These are phyloP conservation scores for Salticus scenicus DNA, from an alignment of 2,888 invertebrate genomes.

Conservation along the genomic window DNA sequence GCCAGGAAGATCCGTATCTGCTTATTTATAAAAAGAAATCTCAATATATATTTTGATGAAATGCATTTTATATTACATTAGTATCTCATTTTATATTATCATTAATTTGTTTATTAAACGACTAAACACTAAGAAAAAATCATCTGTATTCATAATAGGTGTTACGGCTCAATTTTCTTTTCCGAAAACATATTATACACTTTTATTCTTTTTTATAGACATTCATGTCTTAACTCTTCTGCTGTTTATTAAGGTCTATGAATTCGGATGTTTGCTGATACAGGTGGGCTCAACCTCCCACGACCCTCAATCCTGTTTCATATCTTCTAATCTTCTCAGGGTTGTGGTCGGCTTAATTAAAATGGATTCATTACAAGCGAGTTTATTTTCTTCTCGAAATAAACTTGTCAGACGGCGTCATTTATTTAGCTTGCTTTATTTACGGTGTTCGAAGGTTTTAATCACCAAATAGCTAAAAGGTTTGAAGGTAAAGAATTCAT, in stretches of 20 bases:
- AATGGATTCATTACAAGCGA: constrained; percentile 57
- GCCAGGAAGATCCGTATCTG: too few relatives aligned
- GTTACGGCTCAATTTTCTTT: constrained; percentile 8
- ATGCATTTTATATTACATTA: too few relatives aligned
- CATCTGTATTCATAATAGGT: constrained; percentile 2
- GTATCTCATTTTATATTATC: too few relatives aligned
- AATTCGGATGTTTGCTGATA: constrained; percentile 36
- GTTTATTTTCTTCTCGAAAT: constrained; percentile 55
- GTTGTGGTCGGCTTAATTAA: constrained; percentile 60
- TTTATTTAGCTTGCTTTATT: constrained; percentile 24
- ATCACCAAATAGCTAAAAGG: too few relatives aligned
- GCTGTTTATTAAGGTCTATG: constrained; percentile 50
- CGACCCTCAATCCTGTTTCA: constrained; percentile 48
- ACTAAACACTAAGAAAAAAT: too few relatives aligned
- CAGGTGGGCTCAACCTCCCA: constrained; percentile 54
- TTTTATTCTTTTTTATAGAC: constrained; percentile 43
- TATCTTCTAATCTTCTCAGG: constrained; percentile 44
- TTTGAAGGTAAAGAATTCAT: too few relatives aligned
- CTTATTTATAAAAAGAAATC: too few relatives aligned
- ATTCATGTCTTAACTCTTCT: constrained; percentile 24
- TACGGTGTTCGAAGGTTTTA: too few relatives aligned
- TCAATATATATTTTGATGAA: too few relatives aligned
- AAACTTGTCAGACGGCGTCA: constrained; percentile 46
- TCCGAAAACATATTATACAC: constrained; percentile 31
- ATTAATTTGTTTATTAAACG: too few relatives aligned